A percentile compares a stretch with the other conserved stretches of the same genome.
phyloP scores from a whole-genome alignment of 2,797 vertebrate genomes.

The Naso thynnoides region DNA sequence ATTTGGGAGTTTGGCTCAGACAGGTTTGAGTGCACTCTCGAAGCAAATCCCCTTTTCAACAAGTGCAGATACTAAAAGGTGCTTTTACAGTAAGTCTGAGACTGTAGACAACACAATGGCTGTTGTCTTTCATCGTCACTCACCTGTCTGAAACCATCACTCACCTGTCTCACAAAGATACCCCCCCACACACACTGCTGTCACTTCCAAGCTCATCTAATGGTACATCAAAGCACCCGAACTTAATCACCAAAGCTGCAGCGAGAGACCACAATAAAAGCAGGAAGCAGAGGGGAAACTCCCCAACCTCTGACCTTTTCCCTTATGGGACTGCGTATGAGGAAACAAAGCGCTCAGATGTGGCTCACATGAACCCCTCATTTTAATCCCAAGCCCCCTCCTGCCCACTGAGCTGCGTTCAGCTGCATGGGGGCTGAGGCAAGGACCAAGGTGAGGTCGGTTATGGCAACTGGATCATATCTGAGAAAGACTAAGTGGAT shows the following conservation, averaged over 20 bases:
- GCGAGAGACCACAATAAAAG: conserved; percentile 69
- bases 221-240: conserved; percentile 67
- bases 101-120: conserved; percentile 55
- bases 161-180: conserved; percentile 43
- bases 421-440: conserved; percentile 28
- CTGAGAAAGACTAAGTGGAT: conserved; percentile 34
- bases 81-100: conserved; percentile 65
- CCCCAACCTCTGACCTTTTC: conserved; percentile 68
- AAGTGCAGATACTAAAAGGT: conserved; percentile 30
- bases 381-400: conserved; percentile 30
- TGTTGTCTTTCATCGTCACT: conserved; percentile 59
- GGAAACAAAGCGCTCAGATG: conserved; percentile 72
- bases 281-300: conserved; percentile 58
- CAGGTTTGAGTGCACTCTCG: conserved; percentile 48
- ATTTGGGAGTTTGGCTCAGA: conserved; percentile 39
- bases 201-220: conserved; percentile 43
- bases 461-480: conserved; percentile 60
- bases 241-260: conserved; percentile 60
- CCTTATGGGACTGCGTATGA: conserved; percentile 54
- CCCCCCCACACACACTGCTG: not conserved
- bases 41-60: conserved; percentile 49
- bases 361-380: conserved; percentile 61
- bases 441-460: conserved; percentile 34
- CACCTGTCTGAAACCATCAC: conserved; percentile 43
- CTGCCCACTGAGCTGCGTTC: conserved; percentile 29